Base-by-base conservation (phyloP, 2,113 vertebrate genomes). In the Coreoperca whiteheadi region DNA sequence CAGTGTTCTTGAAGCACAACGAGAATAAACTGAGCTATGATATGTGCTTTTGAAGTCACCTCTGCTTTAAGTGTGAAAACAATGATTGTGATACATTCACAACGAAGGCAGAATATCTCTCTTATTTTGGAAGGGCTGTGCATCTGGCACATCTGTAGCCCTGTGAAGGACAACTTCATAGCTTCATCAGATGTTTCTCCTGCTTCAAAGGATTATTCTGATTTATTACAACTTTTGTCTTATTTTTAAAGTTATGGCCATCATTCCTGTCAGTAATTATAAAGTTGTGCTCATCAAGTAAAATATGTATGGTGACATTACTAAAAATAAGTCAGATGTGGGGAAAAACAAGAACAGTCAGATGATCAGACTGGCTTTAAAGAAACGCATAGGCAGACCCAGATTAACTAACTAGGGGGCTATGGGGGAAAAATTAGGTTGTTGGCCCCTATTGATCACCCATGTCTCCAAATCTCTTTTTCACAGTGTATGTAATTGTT, bases 1-100 rank as follows among this genome's bases (percentile, higher is more conserved):
- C 28, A 65, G 61, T 37, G 12, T 79, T 82, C 25, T 77, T 74
- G 72, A 85, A 84, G 80, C 83, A 79, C 54, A 89, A 79, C 85
- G 81, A 77, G 83, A 90, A 89, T 70, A 86, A 91, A 86, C 37
- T n/a, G 79, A 87, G 57, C 63, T 57, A n/a, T 63, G 46, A 66
- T 84, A 59, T 77, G 6, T n/a, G 61, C 77, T 77, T 85, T 87
- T 85, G 70, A 90, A 87, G 72, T 77, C 51, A 12, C 30, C 65
- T 51, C 46, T 67, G 76, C 63, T 57, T 48, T 48, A 32, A 71
- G 23, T 74, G 21, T 57, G 61, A 67, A 64, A 72, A 60, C 66
- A 63, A 30, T 71, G 41, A 15, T 6, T 53, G 68, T 6, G 60
- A 54, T 37, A 16, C 64, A 64, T 41, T 60, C 3, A 43, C 37